Evolutionary conservation across 2,797 vertebrate species (phyloP).

Genomic region (Neomorphus geoffroyi): DNA sequence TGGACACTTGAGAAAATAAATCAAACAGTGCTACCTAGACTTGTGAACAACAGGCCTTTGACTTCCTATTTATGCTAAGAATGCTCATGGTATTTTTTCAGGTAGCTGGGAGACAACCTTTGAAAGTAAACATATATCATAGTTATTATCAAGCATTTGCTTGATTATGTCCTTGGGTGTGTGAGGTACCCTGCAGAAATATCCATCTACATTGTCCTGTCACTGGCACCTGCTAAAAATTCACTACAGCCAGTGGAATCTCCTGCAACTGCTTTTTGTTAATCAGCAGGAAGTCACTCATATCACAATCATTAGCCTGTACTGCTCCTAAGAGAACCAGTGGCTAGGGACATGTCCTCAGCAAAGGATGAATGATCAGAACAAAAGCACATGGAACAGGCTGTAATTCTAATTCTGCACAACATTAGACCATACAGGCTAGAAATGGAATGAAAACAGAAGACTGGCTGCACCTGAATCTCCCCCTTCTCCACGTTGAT

Average conservation of each 20-base stretch:
- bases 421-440: neutral
- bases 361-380: neutral
- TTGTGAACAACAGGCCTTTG: conserved; percentile 54
- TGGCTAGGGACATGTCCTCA: neutral
- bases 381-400: neutral
- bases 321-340: conserved; percentile 20
- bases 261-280: conserved; percentile 62
- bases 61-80: conserved; percentile 45
- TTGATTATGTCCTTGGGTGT: conserved; percentile 22
- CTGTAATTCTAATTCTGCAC: neutral
- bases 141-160: conserved; percentile 49
- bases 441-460: neutral
- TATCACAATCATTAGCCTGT: neutral
- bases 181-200: conserved; percentile 48
- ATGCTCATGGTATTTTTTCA: conserved; percentile 19
- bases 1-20: conserved; percentile 35
- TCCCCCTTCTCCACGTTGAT: neutral
- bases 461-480: neutral
- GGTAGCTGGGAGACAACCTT: conserved; percentile 48
- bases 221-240: conserved; percentile 63
- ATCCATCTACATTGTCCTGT: conserved; percentile 28
- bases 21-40: neutral
- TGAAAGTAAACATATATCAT: conserved; percentile 54
- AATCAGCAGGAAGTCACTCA: conserved; percentile 29
- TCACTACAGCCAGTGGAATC: conserved; percentile 46